Percentiles rank a stretch among this genome's conserved stretches.
Conservation (phyloP, 2,113 vertebrate species). For the Nothobranchius kuhntae region DNA sequence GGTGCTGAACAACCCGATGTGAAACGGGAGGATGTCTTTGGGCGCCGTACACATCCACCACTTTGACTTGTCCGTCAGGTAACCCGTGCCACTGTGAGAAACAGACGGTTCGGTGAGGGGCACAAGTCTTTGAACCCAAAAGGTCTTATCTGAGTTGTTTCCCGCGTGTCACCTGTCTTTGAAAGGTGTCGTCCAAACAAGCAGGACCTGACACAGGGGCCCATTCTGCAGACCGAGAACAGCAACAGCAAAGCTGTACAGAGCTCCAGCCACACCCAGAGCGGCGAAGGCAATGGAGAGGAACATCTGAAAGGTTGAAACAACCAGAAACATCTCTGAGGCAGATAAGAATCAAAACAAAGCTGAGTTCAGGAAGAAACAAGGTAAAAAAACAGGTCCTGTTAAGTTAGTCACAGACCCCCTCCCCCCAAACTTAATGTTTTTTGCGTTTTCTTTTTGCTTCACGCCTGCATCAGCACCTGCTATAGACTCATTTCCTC, state of each 20-base stretch:
- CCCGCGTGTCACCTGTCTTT: conserved; percentile 56
- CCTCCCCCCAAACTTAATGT: too few species aligned
- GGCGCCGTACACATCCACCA: conserved; percentile 64
- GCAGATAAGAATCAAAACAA: not conserved
- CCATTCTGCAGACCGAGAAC: conserved; percentile 75
- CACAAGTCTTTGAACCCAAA: accelerated
- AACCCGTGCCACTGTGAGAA: conserved; percentile 44
- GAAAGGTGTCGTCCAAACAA: conserved; percentile 66
- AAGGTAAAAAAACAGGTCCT: too few species aligned
- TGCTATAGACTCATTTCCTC: too few species aligned
- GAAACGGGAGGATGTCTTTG: conserved; percentile 70
- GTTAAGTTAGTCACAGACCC: too few species aligned
- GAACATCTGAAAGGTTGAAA: conserved; percentile 76
- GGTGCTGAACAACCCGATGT: conserved; percentile 74
- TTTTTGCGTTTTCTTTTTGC: too few species aligned
- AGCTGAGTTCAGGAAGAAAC: not conserved
- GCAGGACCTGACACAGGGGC: conserved; percentile 42
- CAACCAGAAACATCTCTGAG: not conserved
- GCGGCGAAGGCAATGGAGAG: conserved; percentile 80
- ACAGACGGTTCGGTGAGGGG: not conserved
- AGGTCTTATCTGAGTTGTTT: not conserved
- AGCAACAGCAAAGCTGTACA: conserved; percentile 77
- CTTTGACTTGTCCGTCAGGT: conserved; percentile 46
- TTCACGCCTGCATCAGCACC: too few species aligned
- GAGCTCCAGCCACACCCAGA: conserved; percentile 72